A percentile compares a stretch with the other conserved stretches of the same genome.
Conservation (phyloP, 53 echinoderm and acorn worm genomes). For the Apostichopus leukothele region DNA sequence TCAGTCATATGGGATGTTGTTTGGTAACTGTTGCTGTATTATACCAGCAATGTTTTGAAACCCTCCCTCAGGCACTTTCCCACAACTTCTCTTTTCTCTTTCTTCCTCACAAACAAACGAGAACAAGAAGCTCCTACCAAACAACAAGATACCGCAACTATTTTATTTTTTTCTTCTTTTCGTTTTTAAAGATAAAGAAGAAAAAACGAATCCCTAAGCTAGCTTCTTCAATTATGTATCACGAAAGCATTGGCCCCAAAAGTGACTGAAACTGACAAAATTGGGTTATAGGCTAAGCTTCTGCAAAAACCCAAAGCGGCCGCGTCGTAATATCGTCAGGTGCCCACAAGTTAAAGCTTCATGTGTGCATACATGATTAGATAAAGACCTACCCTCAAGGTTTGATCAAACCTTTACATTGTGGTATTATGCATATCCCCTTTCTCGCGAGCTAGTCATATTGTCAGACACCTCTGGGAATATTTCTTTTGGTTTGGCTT, state of each 20-base stretch:
- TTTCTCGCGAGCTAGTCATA: conserved; percentile 17
- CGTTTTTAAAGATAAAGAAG: neutral
- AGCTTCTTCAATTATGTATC: conserved; percentile 2
- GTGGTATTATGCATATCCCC: conserved; percentile 21
- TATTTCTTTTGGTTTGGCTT: conserved; percentile 16
- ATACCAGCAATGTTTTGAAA: neutral
- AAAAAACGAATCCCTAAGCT: neutral
- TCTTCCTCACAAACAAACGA: neutral
- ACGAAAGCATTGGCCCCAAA: conserved; percentile 37
- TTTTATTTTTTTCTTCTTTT: neutral
- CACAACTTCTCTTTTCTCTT: neutral
- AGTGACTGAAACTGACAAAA: conserved; percentile 21
- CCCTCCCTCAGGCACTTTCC: neutral
- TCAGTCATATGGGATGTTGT: no score
- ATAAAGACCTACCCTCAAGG: conserved; percentile 15
- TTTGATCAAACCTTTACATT: conserved; percentile 20
- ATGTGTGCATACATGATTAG: conserved; percentile 40
- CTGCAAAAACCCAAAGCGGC: conserved; percentile 8
- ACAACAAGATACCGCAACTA: neutral
- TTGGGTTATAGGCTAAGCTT: conserved; percentile 33
- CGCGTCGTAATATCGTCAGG: conserved; percentile 16
- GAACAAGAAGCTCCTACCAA: neutral
- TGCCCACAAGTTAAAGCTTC: conserved; percentile 17
- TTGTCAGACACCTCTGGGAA: conserved; percentile 33
- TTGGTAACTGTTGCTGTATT: neutral